Percentiles rank a stretch among this genome's conserved stretches.
Conservation (phyloP, 1,140 invertebrate genomes). For the Oedothorax gibbosus region DNA sequence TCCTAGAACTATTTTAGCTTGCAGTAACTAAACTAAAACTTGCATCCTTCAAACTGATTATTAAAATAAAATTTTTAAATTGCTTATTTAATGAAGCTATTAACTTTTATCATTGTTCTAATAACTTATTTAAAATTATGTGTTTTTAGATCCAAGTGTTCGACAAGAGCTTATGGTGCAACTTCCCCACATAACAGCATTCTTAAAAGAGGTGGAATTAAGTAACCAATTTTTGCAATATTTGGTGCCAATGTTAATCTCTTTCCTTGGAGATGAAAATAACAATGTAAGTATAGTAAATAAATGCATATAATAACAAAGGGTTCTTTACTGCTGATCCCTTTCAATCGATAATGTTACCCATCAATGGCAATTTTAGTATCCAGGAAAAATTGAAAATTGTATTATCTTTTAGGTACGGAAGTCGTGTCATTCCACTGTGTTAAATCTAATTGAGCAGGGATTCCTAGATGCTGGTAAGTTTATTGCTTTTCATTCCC, state of each 20-base stretch:
- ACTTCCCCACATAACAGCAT: conserved; percentile 75
- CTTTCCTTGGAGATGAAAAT: conserved; percentile 74
- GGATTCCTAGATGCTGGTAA: conserved; percentile 40
- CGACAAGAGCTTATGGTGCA: conserved; percentile 76
- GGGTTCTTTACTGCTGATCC: neutral
- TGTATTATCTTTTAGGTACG: conserved; percentile 65
- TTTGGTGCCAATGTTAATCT: conserved; percentile 75
- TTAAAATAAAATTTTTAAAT: too few species aligned
- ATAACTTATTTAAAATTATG: too few species aligned
- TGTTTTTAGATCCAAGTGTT: conserved; percentile 72
- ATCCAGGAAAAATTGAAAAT: neutral
- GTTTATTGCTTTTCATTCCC: neutral
- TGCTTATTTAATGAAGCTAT: too few species aligned
- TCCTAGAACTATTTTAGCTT: too few species aligned
- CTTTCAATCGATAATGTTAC: neutral
- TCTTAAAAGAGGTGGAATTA: conserved; percentile 73
- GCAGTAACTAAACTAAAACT: too few species aligned
- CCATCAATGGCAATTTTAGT: neutral
- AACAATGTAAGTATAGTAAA: conserved; percentile 71
- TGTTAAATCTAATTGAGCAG: conserved; percentile 67
- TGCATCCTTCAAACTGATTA: too few species aligned
- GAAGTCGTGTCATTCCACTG: conserved; percentile 68
- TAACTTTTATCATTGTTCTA: too few species aligned
- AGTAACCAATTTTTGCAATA: conserved; percentile 70
- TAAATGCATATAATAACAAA: neutral